Base-by-base conservation (phyloP, 2,797 vertebrate genomes). In the Paguma larvata region DNA sequence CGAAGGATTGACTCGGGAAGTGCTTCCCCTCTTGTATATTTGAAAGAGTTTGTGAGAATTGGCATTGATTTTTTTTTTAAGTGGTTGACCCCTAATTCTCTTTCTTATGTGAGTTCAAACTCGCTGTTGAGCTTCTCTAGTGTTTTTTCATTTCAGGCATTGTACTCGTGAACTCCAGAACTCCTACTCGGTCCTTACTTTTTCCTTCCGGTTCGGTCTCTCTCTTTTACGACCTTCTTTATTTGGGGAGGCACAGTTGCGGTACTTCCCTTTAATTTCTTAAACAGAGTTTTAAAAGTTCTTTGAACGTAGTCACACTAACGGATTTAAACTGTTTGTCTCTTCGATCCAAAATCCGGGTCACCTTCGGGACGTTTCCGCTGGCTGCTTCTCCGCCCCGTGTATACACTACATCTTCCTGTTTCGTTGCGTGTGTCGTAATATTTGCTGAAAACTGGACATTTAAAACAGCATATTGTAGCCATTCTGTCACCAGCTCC, bases 381-480 rank as follows among this genome's bases (percentile, higher is more conserved):
- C 4, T 46, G 32, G 30, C 41, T 18, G 30, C 34, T 59, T 12
- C 41, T 56, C 73, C 27, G 15, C 27, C 32, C 30, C 19, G 13
- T 21, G 6, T 7, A 5, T 3, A 32, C 25, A 32, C n/a, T 3
- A 10, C 18, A 7, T 56, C 67, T 73, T 86, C 23, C 19, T 18
- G 14, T 51, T 44, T 77, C 44, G 4, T 38, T 10, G 56, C 27
- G 4, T 16, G 10, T 56, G 38, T 70, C 27, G 12, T 70, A 46
- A 62, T 67, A 68, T 78, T 84, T 56, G 38, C 12, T 77, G 92
- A 93, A 93, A 92, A 77, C 18, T 53, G 72, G 96, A 65, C 38
- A 30, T 59, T 89, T 87, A 44, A 73, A 79, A 15, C 51, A 41
- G 56, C 23, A 19, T 9, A 6, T 19, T 86, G 65, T 46, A 78